Percentiles rank a stretch among this genome's conserved stretches.
phyloP scores from a whole-genome alignment of 2,113 vertebrate genomes.

The Eptatretus burgeri region DNA sequence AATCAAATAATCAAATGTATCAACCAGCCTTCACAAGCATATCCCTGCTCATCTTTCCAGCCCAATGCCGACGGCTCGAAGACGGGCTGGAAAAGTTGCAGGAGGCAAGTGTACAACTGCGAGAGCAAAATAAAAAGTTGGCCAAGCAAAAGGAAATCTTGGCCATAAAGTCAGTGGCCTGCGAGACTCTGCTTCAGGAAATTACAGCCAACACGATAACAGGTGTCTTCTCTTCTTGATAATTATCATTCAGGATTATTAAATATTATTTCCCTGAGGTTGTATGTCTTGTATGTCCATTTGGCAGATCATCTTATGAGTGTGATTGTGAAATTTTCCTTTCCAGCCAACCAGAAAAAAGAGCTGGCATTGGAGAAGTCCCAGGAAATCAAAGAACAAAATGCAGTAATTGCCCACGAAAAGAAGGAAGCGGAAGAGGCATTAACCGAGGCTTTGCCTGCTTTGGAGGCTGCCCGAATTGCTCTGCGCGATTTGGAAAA shows the following conservation, averaged over 20 bases:
- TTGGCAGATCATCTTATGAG: too few species aligned
- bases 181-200: constrained; percentile 39
- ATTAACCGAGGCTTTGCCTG: constrained; percentile 48
- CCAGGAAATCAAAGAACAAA: constrained; percentile 53
- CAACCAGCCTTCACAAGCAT: not conserved
- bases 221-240: constrained; percentile 29
- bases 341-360: constrained; percentile 68
- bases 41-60: constrained; percentile 15
- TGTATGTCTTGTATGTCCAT: too few species aligned
- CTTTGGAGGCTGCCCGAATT: constrained; percentile 43
- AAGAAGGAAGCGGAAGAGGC: constrained; percentile 48
- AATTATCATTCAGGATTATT: too few species aligned
- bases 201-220: constrained; percentile 38
- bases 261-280: too few species aligned
- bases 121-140: constrained; percentile 47
- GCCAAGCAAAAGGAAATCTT: constrained; percentile 57
- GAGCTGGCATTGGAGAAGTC: constrained; percentile 52
- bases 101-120: constrained; percentile 56
- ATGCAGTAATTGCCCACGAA: constrained; percentile 43
- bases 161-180: constrained; percentile 48
- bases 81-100: constrained; percentile 62
- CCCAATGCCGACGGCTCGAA: constrained; percentile 55
- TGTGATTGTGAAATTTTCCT: too few species aligned
- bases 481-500: constrained; percentile 70
- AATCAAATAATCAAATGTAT: not conserved